These are phyloP conservation scores for Eupeodes luniger DNA, from an alignment of 2,888 invertebrate genomes.

Conservation along the genomic window DNA sequence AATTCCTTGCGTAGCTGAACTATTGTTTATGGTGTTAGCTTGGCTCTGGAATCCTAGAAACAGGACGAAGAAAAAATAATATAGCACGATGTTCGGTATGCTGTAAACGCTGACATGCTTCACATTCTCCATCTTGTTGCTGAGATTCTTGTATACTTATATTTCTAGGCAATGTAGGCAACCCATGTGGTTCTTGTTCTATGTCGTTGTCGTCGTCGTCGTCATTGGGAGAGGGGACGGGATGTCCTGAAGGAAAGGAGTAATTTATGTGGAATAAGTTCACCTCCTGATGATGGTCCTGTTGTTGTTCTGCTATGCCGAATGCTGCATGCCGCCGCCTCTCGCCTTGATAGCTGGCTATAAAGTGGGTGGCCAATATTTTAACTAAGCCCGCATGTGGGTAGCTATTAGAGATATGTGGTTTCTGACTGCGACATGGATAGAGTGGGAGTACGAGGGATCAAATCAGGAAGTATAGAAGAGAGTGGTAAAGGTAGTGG, in stretches of 20 bases:
- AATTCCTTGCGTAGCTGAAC: slow-evolving; percentile 69
- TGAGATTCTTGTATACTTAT: slow-evolving; percentile 50
- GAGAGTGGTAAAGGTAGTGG: background rate
- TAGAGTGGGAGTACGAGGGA: background rate
- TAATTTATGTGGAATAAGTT: slow-evolving; percentile 49
- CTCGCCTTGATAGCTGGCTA: slow-evolving; percentile 3
- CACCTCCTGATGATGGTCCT: slow-evolving; percentile 3
- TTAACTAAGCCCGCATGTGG: slow-evolving; percentile 51
- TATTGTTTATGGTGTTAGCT: slow-evolving; percentile 75
- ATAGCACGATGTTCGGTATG: slow-evolving; percentile 68
- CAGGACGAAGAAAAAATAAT: slow-evolving; percentile 17
- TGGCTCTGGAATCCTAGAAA: slow-evolving; percentile 59
- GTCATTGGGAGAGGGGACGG: slow-evolving; percentile 2
- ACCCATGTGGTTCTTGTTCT: background rate
- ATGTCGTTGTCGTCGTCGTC: too few relatives aligned
- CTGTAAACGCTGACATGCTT: slow-evolving; percentile 72
- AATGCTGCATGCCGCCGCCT: background rate
- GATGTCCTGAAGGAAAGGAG: slow-evolving; percentile 49
- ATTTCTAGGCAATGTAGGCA: background rate
- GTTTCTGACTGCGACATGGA: slow-evolving; percentile 73
- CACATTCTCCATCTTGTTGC: slow-evolving; percentile 69
- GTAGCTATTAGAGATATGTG: slow-evolving; percentile 73
- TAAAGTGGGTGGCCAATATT: slow-evolving; percentile 64
- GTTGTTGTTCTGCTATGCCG: background rate
- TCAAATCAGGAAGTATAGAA: background rate